These are phyloP conservation scores for Euthynnus affinis DNA, from an alignment of 2,797 vertebrate genomes.

Conservation along the genomic window DNA sequence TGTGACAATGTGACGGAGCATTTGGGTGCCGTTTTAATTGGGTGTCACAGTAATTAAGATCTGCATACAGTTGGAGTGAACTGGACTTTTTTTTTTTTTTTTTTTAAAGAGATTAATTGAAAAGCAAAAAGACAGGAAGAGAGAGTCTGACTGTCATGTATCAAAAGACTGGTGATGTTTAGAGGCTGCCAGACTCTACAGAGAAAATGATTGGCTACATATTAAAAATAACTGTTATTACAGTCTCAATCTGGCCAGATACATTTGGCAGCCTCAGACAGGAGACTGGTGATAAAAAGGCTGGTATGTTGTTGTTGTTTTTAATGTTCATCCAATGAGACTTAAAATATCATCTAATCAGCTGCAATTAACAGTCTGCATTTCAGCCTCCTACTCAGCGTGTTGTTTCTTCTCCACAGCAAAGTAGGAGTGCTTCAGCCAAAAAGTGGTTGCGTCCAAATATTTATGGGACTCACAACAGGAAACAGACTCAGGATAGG, in stretches of 20 bases:
- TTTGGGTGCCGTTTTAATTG: constrained; percentile 3
- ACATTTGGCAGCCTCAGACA: constrained; percentile 45
- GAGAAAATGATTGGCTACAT: constrained; percentile 36
- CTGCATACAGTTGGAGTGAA: neutral
- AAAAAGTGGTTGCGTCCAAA: constrained; percentile 26
- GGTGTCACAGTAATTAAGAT: constrained; percentile 11
- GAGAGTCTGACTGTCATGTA: neutral
- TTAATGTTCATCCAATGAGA: constrained; percentile 42
- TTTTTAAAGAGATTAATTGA: neutral
- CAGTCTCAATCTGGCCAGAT: constrained; percentile 36
- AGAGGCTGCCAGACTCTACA: constrained; percentile 14
- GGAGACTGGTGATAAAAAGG: constrained; percentile 42
- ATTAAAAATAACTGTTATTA: constrained; percentile 48
- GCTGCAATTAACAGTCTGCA: constrained; percentile 39
- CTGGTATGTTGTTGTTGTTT: constrained; percentile 22
- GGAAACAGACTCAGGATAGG: neutral
- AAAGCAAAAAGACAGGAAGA: neutral
- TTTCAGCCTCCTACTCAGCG: constrained; percentile 47
- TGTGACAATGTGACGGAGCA: constrained; percentile 1
- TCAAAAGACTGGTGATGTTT: constrained; percentile 7
- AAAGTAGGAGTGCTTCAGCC: constrained; percentile 21
- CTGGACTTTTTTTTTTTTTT: neutral
- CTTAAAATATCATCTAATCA: constrained; percentile 52
- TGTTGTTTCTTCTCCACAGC: constrained; percentile 13
- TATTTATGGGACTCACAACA: constrained; percentile 23